Evolutionary conservation across 2,888 invertebrate genomes (phyloP).

Genomic region (Spatulosminthurus flaviceps): DNA sequence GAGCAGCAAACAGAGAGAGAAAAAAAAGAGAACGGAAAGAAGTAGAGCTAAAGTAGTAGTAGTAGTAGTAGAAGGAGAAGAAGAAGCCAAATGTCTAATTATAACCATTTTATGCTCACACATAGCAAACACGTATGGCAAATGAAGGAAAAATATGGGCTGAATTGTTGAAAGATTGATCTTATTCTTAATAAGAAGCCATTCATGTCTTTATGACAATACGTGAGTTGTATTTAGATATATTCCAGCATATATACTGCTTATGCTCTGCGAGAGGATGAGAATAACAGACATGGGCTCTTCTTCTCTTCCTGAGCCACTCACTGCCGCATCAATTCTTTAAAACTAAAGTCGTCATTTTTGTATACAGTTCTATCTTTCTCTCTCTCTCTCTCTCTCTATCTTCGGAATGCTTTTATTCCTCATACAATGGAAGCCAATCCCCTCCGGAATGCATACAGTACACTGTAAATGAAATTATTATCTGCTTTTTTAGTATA

Average conservation of each 20-base stretch:
- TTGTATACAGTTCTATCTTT: not conserved
- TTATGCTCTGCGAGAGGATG: not conserved
- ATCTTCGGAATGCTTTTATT: not conserved
- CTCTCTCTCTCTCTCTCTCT: not conserved
- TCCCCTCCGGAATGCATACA: too few relatives aligned
- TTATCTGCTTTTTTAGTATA: too few relatives aligned
- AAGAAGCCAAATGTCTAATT: constrained; percentile 51
- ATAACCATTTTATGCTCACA: constrained; percentile 47
- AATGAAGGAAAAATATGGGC: constrained; percentile 25
- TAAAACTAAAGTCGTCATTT: constrained; percentile 7
- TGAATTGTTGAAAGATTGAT: constrained; percentile 43
- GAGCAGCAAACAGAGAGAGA: constrained; percentile 32
- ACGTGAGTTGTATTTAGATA: constrained; percentile 3
- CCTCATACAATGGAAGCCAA: not conserved
- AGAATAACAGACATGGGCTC: constrained; percentile 14
- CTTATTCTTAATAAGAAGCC: constrained; percentile 21
- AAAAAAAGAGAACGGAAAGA: constrained; percentile 21
- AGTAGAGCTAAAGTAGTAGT: constrained; percentile 28
- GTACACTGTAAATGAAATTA: too few relatives aligned
- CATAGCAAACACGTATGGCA: constrained; percentile 12
- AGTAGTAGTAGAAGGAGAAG: too few relatives aligned
- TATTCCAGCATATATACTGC: not conserved
- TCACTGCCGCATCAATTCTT: constrained; percentile 10
- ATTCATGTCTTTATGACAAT: constrained; percentile 39
- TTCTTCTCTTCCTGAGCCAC: not conserved